A percentile compares a stretch with the other conserved stretches of the same genome.
Evolutionary conservation across 2,888 invertebrate species (phyloP).

Genomic region (Sinohyriopsis cumingii): DNA sequence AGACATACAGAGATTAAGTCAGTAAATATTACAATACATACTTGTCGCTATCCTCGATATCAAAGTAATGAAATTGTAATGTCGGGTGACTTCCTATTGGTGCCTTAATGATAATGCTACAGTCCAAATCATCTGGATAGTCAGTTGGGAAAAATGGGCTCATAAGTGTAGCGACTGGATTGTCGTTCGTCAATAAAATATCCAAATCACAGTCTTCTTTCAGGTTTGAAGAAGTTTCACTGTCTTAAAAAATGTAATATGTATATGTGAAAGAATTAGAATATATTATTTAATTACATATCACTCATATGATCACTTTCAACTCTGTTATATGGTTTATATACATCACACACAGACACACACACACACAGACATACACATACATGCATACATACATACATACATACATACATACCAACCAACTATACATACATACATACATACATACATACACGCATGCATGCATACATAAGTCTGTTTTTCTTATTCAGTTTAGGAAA

Average conservation of each 20-base stretch:
- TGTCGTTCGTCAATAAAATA: constrained; percentile 78
- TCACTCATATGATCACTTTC: not conserved
- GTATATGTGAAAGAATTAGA: not conserved
- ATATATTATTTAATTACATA: not conserved
- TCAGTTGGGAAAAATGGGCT: constrained; percentile 42
- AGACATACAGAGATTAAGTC: too few relatives aligned
- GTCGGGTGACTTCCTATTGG: constrained; percentile 81
- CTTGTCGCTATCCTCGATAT: constrained; percentile 80
- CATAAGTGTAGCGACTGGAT: constrained; percentile 77
- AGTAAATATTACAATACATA: constrained; percentile 29
- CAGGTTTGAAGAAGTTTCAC: constrained; percentile 7
- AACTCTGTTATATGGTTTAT: too few relatives aligned
- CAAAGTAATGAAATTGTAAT: constrained; percentile 84
- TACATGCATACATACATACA: too few relatives aligned
- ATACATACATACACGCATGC: too few relatives aligned
- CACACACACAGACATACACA: too few relatives aligned
- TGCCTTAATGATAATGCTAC: constrained; percentile 72
- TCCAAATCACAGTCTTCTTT: constrained; percentile 79
- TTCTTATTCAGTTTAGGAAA: too few relatives aligned
- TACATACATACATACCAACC: too few relatives aligned
- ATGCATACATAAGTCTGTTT: too few relatives aligned
- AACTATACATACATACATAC: too few relatives aligned
- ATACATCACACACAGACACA: too few relatives aligned
- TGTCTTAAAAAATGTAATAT: constrained; percentile 15
- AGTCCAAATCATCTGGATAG: constrained; percentile 40